Base-by-base conservation (phyloP, 2,113 vertebrate species). In the Chunga burmeisteri region DNA sequence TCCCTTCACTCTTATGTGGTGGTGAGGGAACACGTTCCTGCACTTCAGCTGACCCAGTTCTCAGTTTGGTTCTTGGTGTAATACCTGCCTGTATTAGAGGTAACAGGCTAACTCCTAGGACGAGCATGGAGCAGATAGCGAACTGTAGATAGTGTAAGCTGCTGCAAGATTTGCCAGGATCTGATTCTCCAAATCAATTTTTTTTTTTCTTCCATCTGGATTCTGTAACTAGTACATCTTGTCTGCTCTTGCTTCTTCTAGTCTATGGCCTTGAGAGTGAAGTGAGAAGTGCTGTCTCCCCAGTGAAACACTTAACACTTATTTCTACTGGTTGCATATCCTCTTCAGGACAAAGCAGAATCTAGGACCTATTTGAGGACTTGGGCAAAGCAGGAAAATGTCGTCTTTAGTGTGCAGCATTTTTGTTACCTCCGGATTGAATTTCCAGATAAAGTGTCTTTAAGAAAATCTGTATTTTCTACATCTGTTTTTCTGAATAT, bases 351-450 rank as follows among this genome's bases (percentile, higher is more conserved):
- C 34, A 34, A 2, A 58, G 38, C 6, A 36, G 46, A 8, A 14
- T 18, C 29, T 10, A 9, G 20, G 30, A 21, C 7, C 4, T n/a
- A 0, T 52, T 2, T 15, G 36, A 19, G 36, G 17, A 20, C 17
- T 66, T 26, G 44, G 20, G 8, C 22, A 42, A 34, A 25, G 13
- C 8, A 40, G 63, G 11, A 8, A 42, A 21, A 26, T 9, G 1
- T 21, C 6, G 0, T 13, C 26, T 32, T 9, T 14, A 38, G 6
- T 10, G 2, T 62, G 14, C 15, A 29, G 7, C 2, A 0, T 5
- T 38, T 30, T 56, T 22, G 3, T 17, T 18, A 18, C 30, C 22
- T 62, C 6, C 40, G 11, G 12, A 14, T 5, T 6, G 36, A 47
- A 11, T 22, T n/a, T 80, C 16, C 22, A 55, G 42, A 25, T 12